These are phyloP conservation scores for Mallotus villosus DNA, from an alignment of 2,797 vertebrate species.

Conservation along the genomic window DNA sequence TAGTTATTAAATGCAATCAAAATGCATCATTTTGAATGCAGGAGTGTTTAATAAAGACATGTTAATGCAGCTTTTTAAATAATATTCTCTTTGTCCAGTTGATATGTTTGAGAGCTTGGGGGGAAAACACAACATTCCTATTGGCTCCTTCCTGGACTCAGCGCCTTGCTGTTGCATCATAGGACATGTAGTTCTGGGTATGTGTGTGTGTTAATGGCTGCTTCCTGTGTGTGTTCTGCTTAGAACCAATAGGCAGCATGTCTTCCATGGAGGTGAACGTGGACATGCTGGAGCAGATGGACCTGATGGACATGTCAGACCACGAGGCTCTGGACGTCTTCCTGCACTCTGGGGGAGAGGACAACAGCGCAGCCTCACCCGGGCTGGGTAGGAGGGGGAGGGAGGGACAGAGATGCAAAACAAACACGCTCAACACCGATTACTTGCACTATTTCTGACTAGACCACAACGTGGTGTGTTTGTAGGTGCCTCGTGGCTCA, in stretches of 20 bases:
- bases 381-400: constrained; percentile 74
- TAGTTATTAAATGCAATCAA: no score
- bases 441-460: no score
- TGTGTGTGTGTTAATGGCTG: not conserved
- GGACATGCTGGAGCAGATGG: constrained; percentile 88
- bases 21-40: no score
- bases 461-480: no score
- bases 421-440: not conserved
- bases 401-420: not conserved
- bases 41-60: no score
- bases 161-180: constrained; percentile 44
- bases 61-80: not conserved
- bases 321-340: constrained; percentile 87
- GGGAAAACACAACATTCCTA: not conserved
- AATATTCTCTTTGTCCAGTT: no score
- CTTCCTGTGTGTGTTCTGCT: constrained; percentile 32
- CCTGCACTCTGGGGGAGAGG: constrained; percentile 81
- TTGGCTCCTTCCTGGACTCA: constrained; percentile 62
- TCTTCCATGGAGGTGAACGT: constrained; percentile 90
- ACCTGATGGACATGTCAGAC: constrained; percentile 85
- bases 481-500: not conserved
- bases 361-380: constrained; percentile 80
- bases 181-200: not conserved
- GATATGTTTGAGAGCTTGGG: not conserved
- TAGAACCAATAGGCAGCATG: constrained; percentile 88